phyloP scores from a whole-genome alignment of 2,797 vertebrate species.

The Gallinago stenura region DNA sequence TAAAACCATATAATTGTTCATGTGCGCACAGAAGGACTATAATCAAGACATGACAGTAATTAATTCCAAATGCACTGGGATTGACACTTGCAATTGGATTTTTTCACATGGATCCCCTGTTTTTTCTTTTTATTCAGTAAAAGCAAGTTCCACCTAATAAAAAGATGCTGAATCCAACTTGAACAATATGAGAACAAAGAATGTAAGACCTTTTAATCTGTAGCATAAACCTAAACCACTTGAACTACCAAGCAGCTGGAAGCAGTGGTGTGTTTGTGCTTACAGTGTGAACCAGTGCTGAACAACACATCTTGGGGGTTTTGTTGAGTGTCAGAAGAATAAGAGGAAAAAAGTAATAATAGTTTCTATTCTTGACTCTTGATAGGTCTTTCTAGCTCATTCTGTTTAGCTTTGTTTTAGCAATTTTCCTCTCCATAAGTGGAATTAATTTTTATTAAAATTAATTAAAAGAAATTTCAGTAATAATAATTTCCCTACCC shows the following conservation, averaged over 20 bases:
- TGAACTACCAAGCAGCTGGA: background rate
- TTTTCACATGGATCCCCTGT: accelerated
- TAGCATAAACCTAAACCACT: background rate
- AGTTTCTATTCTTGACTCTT: background rate
- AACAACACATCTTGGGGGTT: background rate
- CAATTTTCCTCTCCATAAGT: background rate
- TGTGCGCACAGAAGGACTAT: background rate
- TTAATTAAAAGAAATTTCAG: background rate
- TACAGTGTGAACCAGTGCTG: background rate
- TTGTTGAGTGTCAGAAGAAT: background rate
- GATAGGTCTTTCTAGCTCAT: background rate
- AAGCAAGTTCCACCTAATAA: background rate
- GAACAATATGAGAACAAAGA: background rate
- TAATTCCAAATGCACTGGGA: background rate
- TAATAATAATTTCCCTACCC: background rate
- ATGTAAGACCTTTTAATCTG: background rate
- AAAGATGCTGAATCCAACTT: background rate
- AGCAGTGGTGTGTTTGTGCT: background rate
- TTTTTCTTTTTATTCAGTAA: background rate
- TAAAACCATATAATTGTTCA: background rate
- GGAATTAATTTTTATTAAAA: background rate
- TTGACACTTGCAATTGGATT: background rate
- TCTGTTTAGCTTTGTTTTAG: background rate
- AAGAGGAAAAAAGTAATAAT: background rate
- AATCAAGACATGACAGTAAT: background rate